Conservation (phyloP, 2,797 vertebrate genomes). For the Apodemus agrarius region DNA sequence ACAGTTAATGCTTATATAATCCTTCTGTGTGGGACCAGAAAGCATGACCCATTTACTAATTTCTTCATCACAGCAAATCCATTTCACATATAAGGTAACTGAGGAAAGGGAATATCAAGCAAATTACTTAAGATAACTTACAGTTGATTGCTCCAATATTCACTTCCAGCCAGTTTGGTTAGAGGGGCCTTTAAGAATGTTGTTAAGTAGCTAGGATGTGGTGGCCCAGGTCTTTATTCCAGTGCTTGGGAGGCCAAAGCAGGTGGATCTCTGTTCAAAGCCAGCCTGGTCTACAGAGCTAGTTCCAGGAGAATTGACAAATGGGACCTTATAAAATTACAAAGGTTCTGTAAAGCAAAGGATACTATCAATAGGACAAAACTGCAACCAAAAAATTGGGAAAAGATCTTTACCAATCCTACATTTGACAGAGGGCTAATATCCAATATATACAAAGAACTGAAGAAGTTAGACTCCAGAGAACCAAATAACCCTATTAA, state of each 20-base stretch:
- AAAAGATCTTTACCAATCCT: no score
- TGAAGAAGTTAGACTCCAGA: no score
- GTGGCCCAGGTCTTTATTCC: neutral
- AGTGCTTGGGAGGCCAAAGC: neutral
- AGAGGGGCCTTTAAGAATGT: slow-evolving; percentile 12
- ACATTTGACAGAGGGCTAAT: no score
- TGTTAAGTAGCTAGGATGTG: neutral
- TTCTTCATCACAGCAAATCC: neutral
- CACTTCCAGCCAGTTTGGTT: neutral
- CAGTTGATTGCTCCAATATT: neutral
- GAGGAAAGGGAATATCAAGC: neutral
- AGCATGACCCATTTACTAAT: neutral
- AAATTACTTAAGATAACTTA: slow-evolving; percentile 1
- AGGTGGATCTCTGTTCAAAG: neutral
- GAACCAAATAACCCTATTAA: no score
- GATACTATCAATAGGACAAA: no score
- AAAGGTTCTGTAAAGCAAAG: no score
- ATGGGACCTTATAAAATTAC: no score
- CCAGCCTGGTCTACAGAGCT: neutral
- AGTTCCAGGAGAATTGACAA: neutral
- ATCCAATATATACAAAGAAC: no score
- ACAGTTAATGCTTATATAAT: neutral
- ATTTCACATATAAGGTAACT: slow-evolving; percentile 51
- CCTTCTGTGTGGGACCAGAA: neutral
- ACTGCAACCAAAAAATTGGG: no score